Conservation (phyloP, 2,888 invertebrate species). For the Luffia ferchaultella region DNA sequence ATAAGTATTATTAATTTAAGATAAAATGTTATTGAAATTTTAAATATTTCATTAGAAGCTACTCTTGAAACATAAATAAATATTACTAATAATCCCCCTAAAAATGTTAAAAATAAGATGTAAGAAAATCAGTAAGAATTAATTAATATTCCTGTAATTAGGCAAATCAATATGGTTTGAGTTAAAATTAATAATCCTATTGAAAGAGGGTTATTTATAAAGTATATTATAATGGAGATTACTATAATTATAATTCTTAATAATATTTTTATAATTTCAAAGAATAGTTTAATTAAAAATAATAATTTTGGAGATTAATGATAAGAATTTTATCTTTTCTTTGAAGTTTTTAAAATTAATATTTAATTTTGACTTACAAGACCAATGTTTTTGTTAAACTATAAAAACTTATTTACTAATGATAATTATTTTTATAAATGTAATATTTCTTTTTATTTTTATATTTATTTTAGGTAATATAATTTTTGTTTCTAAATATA, state of each 20-base stretch:
- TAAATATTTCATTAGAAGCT: slow-evolving; percentile 69
- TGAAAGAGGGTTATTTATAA: slow-evolving; percentile 53
- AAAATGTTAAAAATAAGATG: slow-evolving; percentile 68
- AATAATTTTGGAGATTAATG: slow-evolving; percentile 76
- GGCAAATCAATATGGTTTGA: slow-evolving; percentile 54
- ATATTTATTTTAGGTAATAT: slow-evolving; percentile 57
- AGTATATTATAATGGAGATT: slow-evolving; percentile 30
- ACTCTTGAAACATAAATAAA: slow-evolving; percentile 72
- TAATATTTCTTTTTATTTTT: slow-evolving; percentile 45
- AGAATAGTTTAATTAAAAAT: slow-evolving; percentile 71
- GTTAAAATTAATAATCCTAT: slow-evolving; percentile 61
- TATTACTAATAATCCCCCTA: slow-evolving; percentile 71
- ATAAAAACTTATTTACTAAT: slow-evolving; percentile 48
- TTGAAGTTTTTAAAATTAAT: slow-evolving; percentile 67
- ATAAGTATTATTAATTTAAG: slow-evolving; percentile 20
- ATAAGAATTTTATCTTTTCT: slow-evolving; percentile 61
- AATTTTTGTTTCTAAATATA: slow-evolving; percentile 62
- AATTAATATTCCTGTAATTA: slow-evolving; percentile 51
- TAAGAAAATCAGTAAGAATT: slow-evolving; percentile 68
- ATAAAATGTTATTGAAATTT: slow-evolving; percentile 29
- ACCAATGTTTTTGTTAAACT: slow-evolving; percentile 74
- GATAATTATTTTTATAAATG: slow-evolving; percentile 53
- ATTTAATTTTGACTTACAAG: slow-evolving; percentile 73
- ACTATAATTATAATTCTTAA: slow-evolving; percentile 40
- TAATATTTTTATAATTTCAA: slow-evolving; percentile 48